Conservation (phyloP, 2,113 vertebrate species). For the Eira barbara region DNA sequence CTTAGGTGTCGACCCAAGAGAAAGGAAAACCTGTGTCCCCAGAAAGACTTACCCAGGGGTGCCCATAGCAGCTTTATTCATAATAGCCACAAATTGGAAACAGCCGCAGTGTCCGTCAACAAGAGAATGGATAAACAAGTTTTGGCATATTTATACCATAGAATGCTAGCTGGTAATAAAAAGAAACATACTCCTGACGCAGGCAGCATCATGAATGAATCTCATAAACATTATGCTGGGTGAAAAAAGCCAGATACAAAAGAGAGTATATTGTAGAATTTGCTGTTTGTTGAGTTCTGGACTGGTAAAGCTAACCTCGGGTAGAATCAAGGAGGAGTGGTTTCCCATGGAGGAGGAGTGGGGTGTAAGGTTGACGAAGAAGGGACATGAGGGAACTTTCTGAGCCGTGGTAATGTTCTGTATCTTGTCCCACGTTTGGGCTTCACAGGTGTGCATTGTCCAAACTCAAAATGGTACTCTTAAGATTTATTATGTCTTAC, state of each 20-base stretch:
- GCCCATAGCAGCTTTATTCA: not conserved
- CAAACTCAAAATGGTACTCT: not conserved
- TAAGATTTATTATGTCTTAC: not conserved
- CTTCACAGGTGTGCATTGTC: not conserved
- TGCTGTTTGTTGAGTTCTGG: not conserved
- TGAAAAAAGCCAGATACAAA: not conserved
- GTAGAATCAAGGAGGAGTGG: not conserved
- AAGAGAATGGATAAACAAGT: not conserved
- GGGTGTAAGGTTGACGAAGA: not conserved
- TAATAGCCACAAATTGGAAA: not conserved
- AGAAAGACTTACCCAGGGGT: not conserved
- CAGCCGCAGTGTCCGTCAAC: not conserved
- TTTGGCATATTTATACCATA: not conserved
- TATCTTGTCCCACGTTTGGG: not conserved
- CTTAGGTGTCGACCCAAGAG: not conserved
- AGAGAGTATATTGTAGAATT: not conserved
- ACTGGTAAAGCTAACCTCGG: not conserved
- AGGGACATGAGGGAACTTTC: fast-evolving
- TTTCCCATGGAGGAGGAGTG: not conserved
- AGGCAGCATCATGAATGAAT: not conserved
- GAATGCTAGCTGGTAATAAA: not conserved
- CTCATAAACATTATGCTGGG: not conserved
- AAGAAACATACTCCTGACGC: not conserved
- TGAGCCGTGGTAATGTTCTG: not conserved
- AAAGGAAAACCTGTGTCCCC: not conserved